Percentiles rank a stretch among this genome's conserved stretches.
These are phyloP conservation scores for Yponomeuta sedellus DNA, from an alignment of 2,888 invertebrate species.

Conservation along the genomic window DNA sequence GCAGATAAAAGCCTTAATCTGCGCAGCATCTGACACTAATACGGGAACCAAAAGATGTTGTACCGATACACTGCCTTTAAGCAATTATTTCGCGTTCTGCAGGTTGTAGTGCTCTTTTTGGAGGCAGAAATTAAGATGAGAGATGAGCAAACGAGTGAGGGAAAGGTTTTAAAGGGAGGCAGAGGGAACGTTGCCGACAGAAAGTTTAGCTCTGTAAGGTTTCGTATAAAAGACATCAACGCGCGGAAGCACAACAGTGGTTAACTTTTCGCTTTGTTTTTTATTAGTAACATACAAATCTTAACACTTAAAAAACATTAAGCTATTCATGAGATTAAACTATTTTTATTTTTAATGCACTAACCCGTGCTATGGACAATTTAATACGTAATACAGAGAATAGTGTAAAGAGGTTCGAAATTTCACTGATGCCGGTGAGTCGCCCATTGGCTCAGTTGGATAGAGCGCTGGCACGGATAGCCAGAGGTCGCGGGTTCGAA, in stretches of 20 bases:
- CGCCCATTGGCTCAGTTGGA: too few species aligned
- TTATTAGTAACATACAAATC: too few species aligned
- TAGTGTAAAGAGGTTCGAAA: too few species aligned
- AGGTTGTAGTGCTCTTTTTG: not conserved
- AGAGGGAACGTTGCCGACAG: not conserved
- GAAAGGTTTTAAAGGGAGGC: not conserved
- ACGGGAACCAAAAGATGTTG: slow-evolving; percentile 27
- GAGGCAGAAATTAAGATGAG: not conserved
- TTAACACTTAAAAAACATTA: too few species aligned
- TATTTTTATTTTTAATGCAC: too few species aligned
- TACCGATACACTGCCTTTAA: not conserved
- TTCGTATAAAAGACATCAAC: slow-evolving; percentile 4
- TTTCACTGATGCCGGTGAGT: too few species aligned
- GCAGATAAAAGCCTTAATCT: slow-evolving; percentile 49
- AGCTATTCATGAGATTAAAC: too few species aligned
- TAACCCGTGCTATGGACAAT: too few species aligned
- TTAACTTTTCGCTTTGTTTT: not conserved
- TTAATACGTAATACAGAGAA: too few species aligned
- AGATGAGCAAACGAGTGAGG: not conserved
- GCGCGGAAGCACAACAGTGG: not conserved
- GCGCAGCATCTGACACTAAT: slow-evolving; percentile 36
- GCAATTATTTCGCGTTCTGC: not conserved
- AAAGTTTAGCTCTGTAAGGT: not conserved
- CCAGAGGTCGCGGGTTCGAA: too few species aligned
- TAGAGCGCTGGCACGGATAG: too few species aligned